Conservation (phyloP, 2,888 invertebrate genomes). For the Resseliella maxima region DNA sequence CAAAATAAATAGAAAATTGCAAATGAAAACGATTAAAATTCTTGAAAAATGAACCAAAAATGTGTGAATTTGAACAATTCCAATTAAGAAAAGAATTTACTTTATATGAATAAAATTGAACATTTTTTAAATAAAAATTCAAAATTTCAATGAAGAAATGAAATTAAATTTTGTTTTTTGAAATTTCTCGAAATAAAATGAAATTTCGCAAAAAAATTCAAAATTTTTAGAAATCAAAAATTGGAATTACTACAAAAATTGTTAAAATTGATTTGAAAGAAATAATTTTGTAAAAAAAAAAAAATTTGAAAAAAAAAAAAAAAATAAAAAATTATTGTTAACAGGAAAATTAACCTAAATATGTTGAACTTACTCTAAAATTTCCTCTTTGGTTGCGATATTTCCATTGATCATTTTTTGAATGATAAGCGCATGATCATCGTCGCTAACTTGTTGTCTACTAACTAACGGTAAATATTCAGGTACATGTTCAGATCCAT, state of each 20-base stretch:
- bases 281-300: slow-evolving; percentile 36
- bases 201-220: too few species aligned
- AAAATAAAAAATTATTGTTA: too few species aligned
- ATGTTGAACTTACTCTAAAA: slow-evolving; percentile 78
- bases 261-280: too few species aligned
- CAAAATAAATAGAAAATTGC: background rate
- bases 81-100: too few species aligned
- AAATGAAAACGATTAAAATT: background rate
- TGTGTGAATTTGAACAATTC: background rate
- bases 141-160: too few species aligned
- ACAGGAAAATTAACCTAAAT: background rate
- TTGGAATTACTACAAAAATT: too few species aligned
- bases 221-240: too few species aligned
- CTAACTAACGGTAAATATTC: slow-evolving; percentile 86
- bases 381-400: slow-evolving; percentile 94
- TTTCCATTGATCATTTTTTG: slow-evolving; percentile 97
- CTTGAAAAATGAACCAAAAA: background rate
- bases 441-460: slow-evolving; percentile 88
- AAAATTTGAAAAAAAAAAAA: too few species aligned
- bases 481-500: slow-evolving; percentile 70
- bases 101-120: too few species aligned
- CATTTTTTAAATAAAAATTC: too few species aligned
- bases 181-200: too few species aligned
- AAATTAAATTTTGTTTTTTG: too few species aligned
- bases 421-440: slow-evolving; percentile 90